Base-by-base conservation (phyloP, 2,113 vertebrate species). In the Oncorhynchus keta region DNA sequence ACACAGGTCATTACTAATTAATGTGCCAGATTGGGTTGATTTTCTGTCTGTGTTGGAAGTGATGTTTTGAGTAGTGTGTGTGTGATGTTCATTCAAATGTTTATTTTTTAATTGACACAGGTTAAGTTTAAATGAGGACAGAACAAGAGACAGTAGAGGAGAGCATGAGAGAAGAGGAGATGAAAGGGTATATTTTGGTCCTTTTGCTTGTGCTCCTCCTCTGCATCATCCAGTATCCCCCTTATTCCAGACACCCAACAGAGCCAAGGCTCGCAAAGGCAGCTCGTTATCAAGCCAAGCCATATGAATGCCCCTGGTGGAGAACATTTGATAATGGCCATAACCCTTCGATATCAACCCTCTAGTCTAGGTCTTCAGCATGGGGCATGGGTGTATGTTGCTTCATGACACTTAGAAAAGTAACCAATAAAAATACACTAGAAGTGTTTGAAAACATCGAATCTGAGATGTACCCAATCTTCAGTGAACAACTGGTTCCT, bases 1-100 rank as follows among this genome's bases (percentile, higher is more conserved):
- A 80, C 4, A 3, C 4, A 3, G 79, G 80, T 83, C 88, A 87
- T 91, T 86, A 91, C 74, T 77, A 78, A 92, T 89, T 89, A 80
- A 45, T 88, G 85, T 76, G 82, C 76, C 87, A 84, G 84, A 86
- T 79, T 82, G 79, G 75, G 75, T 70, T 76, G 79, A 76, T 77
- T 81, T 88, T 76, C 79, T 74, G 22, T 39, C 30, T 7, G 77
- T 13, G 73, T 80, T 78, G 85, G 80, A 81, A 81, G 84, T 35
- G 13, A 22, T 26, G 68, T 48, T 51, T 16, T 51, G 49, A 26
- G 26, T 22, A 18, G 24, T 72, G 70, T 16, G 45, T 35, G 1
- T 30, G 32, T 14, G n/a, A n/a, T n/a, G n/a, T n/a, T 70, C 75
- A 78, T 80, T n/a, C n/a, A n/a, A 82, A 79, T 49, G 79, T 82